Evolutionary conservation across 2,888 invertebrate genomes (phyloP).

Genomic region (Acrobasis suavella): DNA sequence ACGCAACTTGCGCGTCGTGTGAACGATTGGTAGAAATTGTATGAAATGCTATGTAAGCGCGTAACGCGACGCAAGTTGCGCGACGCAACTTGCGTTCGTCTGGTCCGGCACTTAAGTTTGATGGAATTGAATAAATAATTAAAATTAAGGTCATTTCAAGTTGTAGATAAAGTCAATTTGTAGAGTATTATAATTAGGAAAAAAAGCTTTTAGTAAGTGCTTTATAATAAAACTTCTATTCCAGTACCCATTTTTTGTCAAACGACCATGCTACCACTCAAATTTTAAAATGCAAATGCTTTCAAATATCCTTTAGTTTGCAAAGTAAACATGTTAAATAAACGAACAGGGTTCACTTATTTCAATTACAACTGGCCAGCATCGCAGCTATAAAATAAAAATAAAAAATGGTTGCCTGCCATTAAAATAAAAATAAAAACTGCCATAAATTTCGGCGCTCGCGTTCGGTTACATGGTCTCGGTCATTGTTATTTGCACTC

Average conservation of each 20-base stretch:
- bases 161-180: too few species aligned
- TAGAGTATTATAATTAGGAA: too few species aligned
- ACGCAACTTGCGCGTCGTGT: too few species aligned
- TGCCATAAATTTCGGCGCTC: slow-evolving; percentile 13
- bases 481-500: slow-evolving; percentile 25
- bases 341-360: background rate
- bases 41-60: too few species aligned
- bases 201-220: too few species aligned
- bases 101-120: too few species aligned
- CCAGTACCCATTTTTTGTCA: background rate
- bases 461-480: slow-evolving; percentile 19
- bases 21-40: too few species aligned
- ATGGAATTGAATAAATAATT: too few species aligned
- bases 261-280: background rate
- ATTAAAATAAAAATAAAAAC: slow-evolving; percentile 29
- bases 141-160: too few species aligned
- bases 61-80: too few species aligned
- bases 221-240: too few species aligned
- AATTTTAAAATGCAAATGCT: background rate
- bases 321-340: background rate
- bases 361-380: slow-evolving; percentile 13
- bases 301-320: background rate
- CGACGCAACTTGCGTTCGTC: too few species aligned
- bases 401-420: slow-evolving; percentile 16
- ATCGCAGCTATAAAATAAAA: slow-evolving; percentile 29